phyloP scores from a whole-genome alignment of 2,888 invertebrate genomes.

The Abrostola triplasia region DNA sequence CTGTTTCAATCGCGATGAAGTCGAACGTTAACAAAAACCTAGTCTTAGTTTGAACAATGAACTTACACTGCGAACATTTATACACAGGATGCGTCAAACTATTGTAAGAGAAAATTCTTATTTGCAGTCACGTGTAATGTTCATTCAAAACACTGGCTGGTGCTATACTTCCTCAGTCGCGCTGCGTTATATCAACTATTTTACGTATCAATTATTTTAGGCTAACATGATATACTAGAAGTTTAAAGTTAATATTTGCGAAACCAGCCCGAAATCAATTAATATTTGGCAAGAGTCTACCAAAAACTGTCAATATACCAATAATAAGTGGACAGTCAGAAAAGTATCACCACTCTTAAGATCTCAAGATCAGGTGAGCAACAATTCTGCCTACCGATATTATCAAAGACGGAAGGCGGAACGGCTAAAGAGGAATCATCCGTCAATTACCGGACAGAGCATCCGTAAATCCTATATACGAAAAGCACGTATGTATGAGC shows the following conservation, averaged over 20 bases:
- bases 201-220: too few species aligned
- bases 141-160: too few species aligned
- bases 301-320: too few species aligned
- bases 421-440: slow-evolving; percentile 12
- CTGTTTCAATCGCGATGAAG: slow-evolving; percentile 68
- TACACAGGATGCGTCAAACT: slow-evolving; percentile 62
- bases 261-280: too few species aligned
- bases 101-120: slow-evolving; percentile 10
- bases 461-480: slow-evolving; percentile 16
- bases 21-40: slow-evolving; percentile 72
- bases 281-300: too few species aligned
- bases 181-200: too few species aligned
- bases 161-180: too few species aligned
- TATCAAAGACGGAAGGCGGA: slow-evolving; percentile 11
- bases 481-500: neutral
- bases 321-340: too few species aligned
- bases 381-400: neutral
- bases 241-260: too few species aligned
- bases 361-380: too few species aligned
- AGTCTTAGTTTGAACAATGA: slow-evolving; percentile 72
- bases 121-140: neutral
- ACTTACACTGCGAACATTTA: slow-evolving; percentile 67
- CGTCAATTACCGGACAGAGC: slow-evolving; percentile 24
- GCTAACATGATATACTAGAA: too few species aligned
- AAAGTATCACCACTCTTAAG: too few species aligned